phyloP scores from a whole-genome alignment of 1,140 invertebrate species.

The Pararge aegeria region DNA sequence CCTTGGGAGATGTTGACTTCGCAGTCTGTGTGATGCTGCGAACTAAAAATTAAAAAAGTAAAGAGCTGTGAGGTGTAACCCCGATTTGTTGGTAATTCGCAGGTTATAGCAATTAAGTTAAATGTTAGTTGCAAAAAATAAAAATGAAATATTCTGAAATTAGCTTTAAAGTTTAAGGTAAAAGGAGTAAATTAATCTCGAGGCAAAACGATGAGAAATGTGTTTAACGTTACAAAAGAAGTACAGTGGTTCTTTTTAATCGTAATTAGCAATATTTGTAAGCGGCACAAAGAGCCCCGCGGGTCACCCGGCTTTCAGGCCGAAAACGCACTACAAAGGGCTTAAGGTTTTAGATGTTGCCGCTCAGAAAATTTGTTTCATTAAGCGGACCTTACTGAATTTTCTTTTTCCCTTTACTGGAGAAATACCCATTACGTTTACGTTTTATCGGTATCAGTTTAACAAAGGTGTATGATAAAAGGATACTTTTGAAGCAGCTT shows the following conservation, averaged over 20 bases:
- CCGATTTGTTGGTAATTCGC: too few relatives aligned
- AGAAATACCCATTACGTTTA: slow-evolving; percentile 50
- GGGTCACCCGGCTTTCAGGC: slow-evolving; percentile 58
- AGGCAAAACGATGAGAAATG: slow-evolving; percentile 29
- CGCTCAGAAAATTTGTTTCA: slow-evolving; percentile 74
- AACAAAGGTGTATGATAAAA: slow-evolving; percentile 32
- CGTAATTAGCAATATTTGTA: slow-evolving; percentile 73
- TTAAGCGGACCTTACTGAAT: slow-evolving; percentile 64
- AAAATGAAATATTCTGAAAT: background rate
- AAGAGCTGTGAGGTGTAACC: too few relatives aligned
- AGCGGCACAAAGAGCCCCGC: slow-evolving; percentile 61
- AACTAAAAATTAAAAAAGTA: too few relatives aligned
- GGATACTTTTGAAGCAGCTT: slow-evolving; percentile 28
- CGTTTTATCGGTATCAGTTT: slow-evolving; percentile 38
- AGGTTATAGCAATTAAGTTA: too few relatives aligned
- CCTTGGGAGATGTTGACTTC: too few relatives aligned
- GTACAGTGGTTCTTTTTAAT: slow-evolving; percentile 57
- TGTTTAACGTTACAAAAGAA: slow-evolving; percentile 29
- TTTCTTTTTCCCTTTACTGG: slow-evolving; percentile 61
- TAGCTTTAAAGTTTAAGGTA: background rate
- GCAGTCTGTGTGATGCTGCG: too few relatives aligned
- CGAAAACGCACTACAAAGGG: slow-evolving; percentile 71
- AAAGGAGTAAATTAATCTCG: background rate
- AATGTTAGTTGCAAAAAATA: too few relatives aligned
- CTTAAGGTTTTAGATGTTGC: slow-evolving; percentile 73